Evolutionary conservation across 2,113 vertebrate species (phyloP).

Genomic region (Recurvirostra avosetta): DNA sequence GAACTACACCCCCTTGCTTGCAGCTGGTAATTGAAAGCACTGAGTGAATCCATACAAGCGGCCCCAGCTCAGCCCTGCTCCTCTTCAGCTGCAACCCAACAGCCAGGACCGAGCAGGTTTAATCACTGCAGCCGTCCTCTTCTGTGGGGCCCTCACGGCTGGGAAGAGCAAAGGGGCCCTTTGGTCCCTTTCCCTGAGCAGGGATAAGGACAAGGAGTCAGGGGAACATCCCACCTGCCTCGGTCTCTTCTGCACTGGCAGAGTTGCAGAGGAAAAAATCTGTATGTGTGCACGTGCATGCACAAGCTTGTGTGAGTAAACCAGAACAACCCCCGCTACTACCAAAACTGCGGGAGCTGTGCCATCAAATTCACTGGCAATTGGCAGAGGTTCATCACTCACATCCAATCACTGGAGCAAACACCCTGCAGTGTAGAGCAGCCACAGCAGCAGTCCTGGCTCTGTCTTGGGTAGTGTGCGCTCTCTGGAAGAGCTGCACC

Average conservation of each 20-base stretch:
- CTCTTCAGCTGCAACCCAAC: neutral
- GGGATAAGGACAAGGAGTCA: neutral
- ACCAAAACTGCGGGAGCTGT: neutral
- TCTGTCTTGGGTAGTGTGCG: neutral
- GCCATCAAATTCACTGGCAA: neutral
- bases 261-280: neutral
- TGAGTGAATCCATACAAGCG: neutral
- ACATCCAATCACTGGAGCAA: neutral
- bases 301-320: neutral
- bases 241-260: neutral
- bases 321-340: neutral
- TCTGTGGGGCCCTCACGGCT: neutral
- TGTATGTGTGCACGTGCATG: accelerated
- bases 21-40: neutral
- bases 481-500: neutral
- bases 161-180: neutral
- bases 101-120: neutral
- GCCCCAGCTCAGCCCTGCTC: neutral
- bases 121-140: neutral
- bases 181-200: neutral
- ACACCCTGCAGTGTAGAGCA: neutral
- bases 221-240: neutral
- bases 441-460: neutral
- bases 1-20: neutral
- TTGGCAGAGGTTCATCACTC: neutral